A percentile compares a stretch with the other conserved stretches of the same genome.
Conservation (phyloP, 2,888 invertebrate species). For the Phragmatobia fuliginosa region DNA sequence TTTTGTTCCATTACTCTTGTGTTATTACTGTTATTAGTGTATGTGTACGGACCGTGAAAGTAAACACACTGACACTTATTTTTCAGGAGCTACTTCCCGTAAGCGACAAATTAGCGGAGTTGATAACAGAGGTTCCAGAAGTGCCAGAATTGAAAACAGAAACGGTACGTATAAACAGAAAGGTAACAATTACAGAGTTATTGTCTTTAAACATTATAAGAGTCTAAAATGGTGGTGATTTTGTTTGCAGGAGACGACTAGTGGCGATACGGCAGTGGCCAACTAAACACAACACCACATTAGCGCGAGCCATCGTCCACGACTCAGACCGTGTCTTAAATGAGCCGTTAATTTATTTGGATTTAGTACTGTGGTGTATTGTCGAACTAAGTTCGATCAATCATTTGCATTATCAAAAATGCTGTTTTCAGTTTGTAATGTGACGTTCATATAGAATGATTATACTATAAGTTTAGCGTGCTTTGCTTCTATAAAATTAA, state of each 20-base stretch:
- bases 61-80: not conserved
- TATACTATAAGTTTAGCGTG: constrained; percentile 86
- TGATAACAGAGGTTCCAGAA: constrained; percentile 79
- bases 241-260: constrained; percentile 69
- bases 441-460: constrained; percentile 80
- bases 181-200: not conserved
- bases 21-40: no score
- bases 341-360: constrained; percentile 84
- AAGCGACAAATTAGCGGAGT: constrained; percentile 77
- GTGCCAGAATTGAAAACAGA: constrained; percentile 79
- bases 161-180: constrained; percentile 60
- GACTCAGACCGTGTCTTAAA: constrained; percentile 66
- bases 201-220: not conserved
- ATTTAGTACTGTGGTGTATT: constrained; percentile 72
- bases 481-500: constrained; percentile 86
- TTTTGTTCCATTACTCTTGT: not conserved
- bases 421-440: constrained; percentile 77
- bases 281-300: constrained; percentile 61
- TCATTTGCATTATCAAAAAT: constrained; percentile 70
- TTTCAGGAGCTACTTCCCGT: constrained; percentile 74
- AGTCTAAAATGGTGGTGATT: constrained; percentile 7
- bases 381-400: constrained; percentile 82
- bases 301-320: constrained; percentile 48
- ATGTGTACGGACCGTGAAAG: not conserved
- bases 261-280: constrained; percentile 70